A percentile compares a stretch with the other conserved stretches of the same genome.
phyloP scores from a whole-genome alignment of 2,888 invertebrate species.

The Steinernema hermaphroditum region DNA sequence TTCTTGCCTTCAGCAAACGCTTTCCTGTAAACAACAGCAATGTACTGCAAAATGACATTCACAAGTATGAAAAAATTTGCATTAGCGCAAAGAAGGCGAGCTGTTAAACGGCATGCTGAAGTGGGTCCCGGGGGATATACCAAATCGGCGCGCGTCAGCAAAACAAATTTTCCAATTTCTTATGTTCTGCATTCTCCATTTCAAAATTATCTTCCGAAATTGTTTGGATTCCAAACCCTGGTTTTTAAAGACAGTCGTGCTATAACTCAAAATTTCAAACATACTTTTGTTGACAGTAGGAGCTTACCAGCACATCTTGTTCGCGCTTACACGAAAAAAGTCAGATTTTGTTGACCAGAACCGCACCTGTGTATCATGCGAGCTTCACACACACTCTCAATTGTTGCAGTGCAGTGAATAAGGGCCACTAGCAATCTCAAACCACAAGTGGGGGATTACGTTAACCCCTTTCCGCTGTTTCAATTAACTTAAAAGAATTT shows the following conservation, averaged over 20 bases:
- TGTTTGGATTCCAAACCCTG: too few species aligned
- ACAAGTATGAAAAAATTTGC: constrained; percentile 6
- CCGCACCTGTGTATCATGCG: too few species aligned
- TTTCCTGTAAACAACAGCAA: neutral
- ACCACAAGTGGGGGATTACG: neutral
- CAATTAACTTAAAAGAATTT: neutral
- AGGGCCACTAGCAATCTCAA: too few species aligned
- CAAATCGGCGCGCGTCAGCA: neutral
- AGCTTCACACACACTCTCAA: too few species aligned
- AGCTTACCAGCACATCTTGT: too few species aligned
- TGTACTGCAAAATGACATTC: neutral
- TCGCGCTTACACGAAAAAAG: too few species aligned
- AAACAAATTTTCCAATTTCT: constrained; percentile 5
- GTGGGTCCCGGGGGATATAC: neutral
- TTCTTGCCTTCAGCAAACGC: neutral
- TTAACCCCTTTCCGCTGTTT: neutral
- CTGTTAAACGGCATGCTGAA: neutral
- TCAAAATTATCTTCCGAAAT: too few species aligned
- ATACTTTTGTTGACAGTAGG: too few species aligned
- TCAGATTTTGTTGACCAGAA: too few species aligned
- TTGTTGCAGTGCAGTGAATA: too few species aligned
- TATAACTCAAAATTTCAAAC: too few species aligned
- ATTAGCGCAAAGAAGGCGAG: neutral
- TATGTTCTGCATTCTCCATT: neutral
- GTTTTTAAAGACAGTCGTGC: too few species aligned